Base-by-base conservation (phyloP, 2,797 vertebrate genomes). In the Cetoscarus ocellatus region DNA sequence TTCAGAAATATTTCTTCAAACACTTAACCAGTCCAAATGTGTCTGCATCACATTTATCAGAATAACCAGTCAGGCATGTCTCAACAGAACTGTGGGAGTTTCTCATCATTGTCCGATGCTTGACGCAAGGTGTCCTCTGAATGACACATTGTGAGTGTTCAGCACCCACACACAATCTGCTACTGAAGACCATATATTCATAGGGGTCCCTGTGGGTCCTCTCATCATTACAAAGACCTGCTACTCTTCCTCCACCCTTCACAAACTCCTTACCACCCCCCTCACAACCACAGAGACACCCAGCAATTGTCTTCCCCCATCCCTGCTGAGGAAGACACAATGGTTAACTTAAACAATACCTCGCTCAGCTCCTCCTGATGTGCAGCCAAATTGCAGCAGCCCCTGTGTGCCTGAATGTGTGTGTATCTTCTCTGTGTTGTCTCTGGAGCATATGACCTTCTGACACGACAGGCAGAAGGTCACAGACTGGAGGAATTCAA, bases 401-500 rank as follows among this genome's bases (percentile, higher is more conserved):
- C 64, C 36, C 40, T 59, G 43, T 71, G 54, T 65, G 52, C 40
- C 40, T 36, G 19, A 44, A 15, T 43, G 48, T 34, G n/a, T 17
- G 38, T 44, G 12, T 55, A 52, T 74, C 68, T 76, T 67, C 40
- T 47, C 5, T 15, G 61, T 53, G 71, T 92, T 92, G 87, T 91
- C 51, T 72, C 67, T 52, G 64, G 39, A 87, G 83, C 91, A 90
- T 90, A 92, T 91, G 94, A 82, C 90, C 90, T 77, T 78, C 71
- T 90, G 90, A 89, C 86, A 79, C 52, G 5, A 66, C 68, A 62
- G 74, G 52, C 75, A 63, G 63, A 88, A 86, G 87, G 92, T 87
- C 83, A 86, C 75, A 10, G 79, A 63, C 81, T 83, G 14, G 80
- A 93, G 85, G 91, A 93, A 94, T 92, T 91, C 75, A 80, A 87